Base-by-base conservation (phyloP, 2,888 invertebrate species). In the Drosophila heteroneura region DNA sequence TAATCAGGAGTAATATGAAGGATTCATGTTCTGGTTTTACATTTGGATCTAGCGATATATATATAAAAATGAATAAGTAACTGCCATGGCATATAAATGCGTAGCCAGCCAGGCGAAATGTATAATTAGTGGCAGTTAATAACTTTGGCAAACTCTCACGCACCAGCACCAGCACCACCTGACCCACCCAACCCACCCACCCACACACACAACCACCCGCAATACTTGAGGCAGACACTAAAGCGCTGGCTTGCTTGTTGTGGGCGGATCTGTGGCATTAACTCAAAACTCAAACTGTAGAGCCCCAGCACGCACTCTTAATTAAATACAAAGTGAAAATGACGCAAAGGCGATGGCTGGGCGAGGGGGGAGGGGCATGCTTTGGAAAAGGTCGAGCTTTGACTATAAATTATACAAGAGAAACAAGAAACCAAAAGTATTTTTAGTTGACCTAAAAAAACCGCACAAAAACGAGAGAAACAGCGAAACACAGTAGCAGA, bases 111-210 rank as follows among this genome's bases (percentile, higher is more conserved):
- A 61, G 74, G 67, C 68, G 79, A 78, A 83, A 82, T 83, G 85
- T 76, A 76, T 83, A 83, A 83, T 83, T 83, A 83, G 83, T 73
- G 76, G 85, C 85, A 85, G 85, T 83, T 85, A 83, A 83, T 85
- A 83, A 83, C 85, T 83, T 85, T 83, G 60, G 74, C 83, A 74
- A 82, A 68, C 76, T 81, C 74, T 74, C 83, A 74, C 83, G 73
- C 83, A 75, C 68, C 57, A 51, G 73, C 83, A 75, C 68, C 57
- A 51, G 37, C 65, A 49, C 33, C 10, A 33, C n/a, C 37, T 5
- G 35, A 26, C 6, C 35, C 57, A 47, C 39, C 33, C 26, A 16
- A 2, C 41, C 39, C 28, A 28, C 28, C 0, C 28, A 28, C 5
- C 5, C 28, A 28, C 0, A 28, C 28, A 28, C 28, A 28, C 28